These are phyloP conservation scores for Zaprionus ornatus DNA, from an alignment of 1,140 invertebrate genomes.

Conservation along the genomic window DNA sequence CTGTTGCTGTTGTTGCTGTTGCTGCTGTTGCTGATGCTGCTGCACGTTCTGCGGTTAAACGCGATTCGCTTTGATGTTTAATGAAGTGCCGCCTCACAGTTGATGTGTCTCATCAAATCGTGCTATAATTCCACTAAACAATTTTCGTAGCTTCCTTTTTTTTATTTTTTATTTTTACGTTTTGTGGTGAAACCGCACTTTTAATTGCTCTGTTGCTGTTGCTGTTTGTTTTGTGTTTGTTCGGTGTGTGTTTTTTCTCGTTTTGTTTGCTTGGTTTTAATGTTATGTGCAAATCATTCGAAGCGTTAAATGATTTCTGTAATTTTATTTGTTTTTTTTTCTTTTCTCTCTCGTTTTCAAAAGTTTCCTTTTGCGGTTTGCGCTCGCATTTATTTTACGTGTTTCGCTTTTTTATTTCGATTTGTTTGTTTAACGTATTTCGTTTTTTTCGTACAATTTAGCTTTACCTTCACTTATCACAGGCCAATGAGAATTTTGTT, in stretches of 20 bases:
- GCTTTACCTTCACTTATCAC: slow-evolving; percentile 82
- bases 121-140: slow-evolving; percentile 73
- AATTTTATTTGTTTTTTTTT: slow-evolving; percentile 51
- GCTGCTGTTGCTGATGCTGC: slow-evolving; percentile 34
- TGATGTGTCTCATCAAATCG: slow-evolving; percentile 73
- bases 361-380: slow-evolving; percentile 65
- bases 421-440: slow-evolving; percentile 35
- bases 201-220: slow-evolving; percentile 42
- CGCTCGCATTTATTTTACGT: slow-evolving; percentile 50
- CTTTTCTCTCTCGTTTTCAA: slow-evolving; percentile 45
- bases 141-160: slow-evolving; percentile 48
- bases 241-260: slow-evolving; percentile 16
- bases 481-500: slow-evolving; percentile 75
- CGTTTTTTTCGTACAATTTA: slow-evolving; percentile 45
- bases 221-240: slow-evolving; percentile 24
- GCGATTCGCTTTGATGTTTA: slow-evolving; percentile 77
- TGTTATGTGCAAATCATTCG: slow-evolving; percentile 67
- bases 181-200: slow-evolving; percentile 68
- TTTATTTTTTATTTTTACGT: too few relatives aligned
- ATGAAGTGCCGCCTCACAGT: slow-evolving; percentile 72
- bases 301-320: slow-evolving; percentile 77
- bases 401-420: slow-evolving; percentile 38
- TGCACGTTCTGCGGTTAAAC: slow-evolving; percentile 72
- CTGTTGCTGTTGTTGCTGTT: slow-evolving; percentile 21
- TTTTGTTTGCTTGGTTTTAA: slow-evolving; percentile 26